These are phyloP conservation scores for Stenolophus ochropezus DNA, from an alignment of 2,888 invertebrate genomes.

Conservation along the genomic window DNA sequence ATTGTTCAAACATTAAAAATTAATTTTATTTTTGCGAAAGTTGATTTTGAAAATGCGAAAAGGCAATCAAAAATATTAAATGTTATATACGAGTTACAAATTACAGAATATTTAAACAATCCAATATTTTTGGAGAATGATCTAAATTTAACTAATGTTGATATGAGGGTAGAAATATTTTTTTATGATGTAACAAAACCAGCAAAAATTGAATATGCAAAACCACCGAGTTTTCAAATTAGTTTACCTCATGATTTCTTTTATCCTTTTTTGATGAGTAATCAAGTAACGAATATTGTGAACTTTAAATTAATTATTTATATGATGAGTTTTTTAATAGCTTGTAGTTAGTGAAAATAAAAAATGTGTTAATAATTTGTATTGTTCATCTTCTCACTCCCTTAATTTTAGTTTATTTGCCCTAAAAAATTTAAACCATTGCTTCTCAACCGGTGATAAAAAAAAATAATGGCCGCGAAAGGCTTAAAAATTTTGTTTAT, in stretches of 20 bases:
- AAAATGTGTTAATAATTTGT: neutral
- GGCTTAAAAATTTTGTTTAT: no score
- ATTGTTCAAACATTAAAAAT: constrained; percentile 70
- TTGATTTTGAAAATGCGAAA: constrained; percentile 67
- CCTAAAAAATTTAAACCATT: no score
- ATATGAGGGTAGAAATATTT: constrained; percentile 67
- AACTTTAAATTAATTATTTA: constrained; percentile 6
- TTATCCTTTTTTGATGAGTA: constrained; percentile 74
- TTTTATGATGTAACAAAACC: constrained; percentile 74
- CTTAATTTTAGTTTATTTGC: no score
- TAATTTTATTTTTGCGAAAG: constrained; percentile 73
- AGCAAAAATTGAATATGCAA: constrained; percentile 73
- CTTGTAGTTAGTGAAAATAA: neutral
- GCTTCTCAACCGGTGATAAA: no score
- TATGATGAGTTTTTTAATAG: neutral
- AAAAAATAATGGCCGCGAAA: no score
- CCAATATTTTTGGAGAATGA: constrained; percentile 59
- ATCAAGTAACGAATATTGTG: constrained; percentile 3
- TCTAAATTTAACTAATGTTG: constrained; percentile 60
- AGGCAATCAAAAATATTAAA: constrained; percentile 71
- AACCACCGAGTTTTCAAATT: constrained; percentile 76
- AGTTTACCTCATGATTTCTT: constrained; percentile 79
- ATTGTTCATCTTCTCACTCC: neutral
- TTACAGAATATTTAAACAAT: neutral
- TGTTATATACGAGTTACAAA: constrained; percentile 62